Base-by-base conservation (phyloP, 2,113 vertebrate genomes). In the Amblyopsis rosae region DNA sequence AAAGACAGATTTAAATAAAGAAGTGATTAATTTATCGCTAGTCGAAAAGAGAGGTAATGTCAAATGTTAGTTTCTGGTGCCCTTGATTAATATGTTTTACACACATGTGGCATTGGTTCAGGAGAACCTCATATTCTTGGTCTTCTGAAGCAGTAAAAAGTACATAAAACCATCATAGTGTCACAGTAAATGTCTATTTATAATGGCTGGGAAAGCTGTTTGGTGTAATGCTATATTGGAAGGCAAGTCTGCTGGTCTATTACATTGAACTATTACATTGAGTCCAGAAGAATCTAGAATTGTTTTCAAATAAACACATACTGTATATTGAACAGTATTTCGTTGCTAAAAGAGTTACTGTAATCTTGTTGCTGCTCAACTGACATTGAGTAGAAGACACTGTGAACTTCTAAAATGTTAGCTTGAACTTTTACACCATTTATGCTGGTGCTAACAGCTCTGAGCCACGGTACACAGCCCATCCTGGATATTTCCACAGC, bases 401-500 rank as follows among this genome's bases (percentile, higher is more conserved):
- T 46, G 60, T 75, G 77, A 89, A 86, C 81, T 85, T 76, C 55
- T 81, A 80, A 87, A 86, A 80, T 82, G 81, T 87, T 80, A n/a
- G 65, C 66, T 79, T 87, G 68, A 86, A 88, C 89, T 83, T 84
- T 73, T 79, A 69, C 71, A 76, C 76, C 68, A 70, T 70, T 84
- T 65, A 15, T 11, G 72, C 65, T 1, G 1, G 60, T 5, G 51
- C 63, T 80, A 80, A 87, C 60, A 64, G 80, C 73, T 74, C 66
- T 66, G 70, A 72, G 75, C 60, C 73, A 67, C 69, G 75, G 69
- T 67, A n/a, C 67, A 67, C 55, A 73, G 46, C 69, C 54, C 19
- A 69, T 57, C 72, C 70, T 33, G 41, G 35, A 59, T 71, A 62
- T 76, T 66, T 82, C 61, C 66, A 58, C 62, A 13, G 82, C 73